These are phyloP conservation scores for Brenthis daphne DNA, from an alignment of 2,888 invertebrate genomes.

Conservation along the genomic window DNA sequence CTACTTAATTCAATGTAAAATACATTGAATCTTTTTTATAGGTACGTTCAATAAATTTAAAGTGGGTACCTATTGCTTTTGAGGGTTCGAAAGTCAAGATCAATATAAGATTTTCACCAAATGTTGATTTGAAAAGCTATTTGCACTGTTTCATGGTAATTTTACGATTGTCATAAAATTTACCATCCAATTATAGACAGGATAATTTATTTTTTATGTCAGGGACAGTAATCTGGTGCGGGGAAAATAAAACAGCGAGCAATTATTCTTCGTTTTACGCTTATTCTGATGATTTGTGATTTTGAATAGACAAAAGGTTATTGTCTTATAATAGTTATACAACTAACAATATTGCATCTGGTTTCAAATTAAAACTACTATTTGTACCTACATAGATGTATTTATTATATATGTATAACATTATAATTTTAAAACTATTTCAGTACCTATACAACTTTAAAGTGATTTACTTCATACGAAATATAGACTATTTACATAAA, in stretches of 20 bases:
- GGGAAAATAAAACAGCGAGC: conserved; percentile 50
- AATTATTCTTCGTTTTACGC: conserved; percentile 48
- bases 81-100: conserved; percentile 4
- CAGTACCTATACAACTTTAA: too few relatives aligned
- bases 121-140: conserved; percentile 60
- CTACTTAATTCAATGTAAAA: too few relatives aligned
- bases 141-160: conserved; percentile 64
- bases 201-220: conserved; percentile 65
- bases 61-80: not conserved
- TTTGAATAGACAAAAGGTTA: conserved; percentile 16
- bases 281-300: conserved; percentile 41
- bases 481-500: not conserved
- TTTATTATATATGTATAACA: too few relatives aligned
- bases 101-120: conserved; percentile 42
- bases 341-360: not conserved
- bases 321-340: not conserved
- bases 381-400: too few relatives aligned
- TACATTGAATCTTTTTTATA: too few relatives aligned
- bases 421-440: too few relatives aligned
- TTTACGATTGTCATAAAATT: conserved; percentile 65
- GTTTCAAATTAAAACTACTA: too few relatives aligned
- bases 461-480: too few relatives aligned
- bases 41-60: not conserved
- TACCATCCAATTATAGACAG: conserved; percentile 63
- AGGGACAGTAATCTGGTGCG: conserved; percentile 51